These are phyloP conservation scores for Arvicanthis niloticus DNA, from an alignment of 2,113 vertebrate genomes.

Conservation along the genomic window DNA sequence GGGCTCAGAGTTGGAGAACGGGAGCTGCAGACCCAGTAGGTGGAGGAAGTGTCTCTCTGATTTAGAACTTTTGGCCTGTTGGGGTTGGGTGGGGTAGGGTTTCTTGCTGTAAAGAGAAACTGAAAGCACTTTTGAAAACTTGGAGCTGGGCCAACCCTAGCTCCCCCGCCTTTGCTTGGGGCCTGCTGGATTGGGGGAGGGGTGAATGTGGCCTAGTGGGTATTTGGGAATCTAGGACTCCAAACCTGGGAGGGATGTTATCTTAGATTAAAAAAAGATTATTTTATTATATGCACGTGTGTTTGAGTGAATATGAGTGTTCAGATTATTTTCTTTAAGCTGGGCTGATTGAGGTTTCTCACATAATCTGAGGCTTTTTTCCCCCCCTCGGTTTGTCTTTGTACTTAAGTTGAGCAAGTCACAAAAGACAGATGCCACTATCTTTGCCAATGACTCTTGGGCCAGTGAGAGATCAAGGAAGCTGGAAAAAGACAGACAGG, in stretches of 20 bases:
- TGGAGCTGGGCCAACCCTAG: slow-evolving; percentile 42
- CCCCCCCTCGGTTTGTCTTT: not conserved
- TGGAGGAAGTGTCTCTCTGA: slow-evolving; percentile 57
- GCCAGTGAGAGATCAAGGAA: not conserved
- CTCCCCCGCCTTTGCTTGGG: not conserved
- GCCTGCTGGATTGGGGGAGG: not conserved
- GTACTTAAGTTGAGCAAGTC: not conserved
- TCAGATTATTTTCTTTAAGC: not conserved
- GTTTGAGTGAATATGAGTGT: not conserved
- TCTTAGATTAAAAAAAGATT: not conserved
- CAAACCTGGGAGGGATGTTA: not conserved
- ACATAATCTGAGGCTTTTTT: not conserved
- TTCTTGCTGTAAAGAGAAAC: slow-evolving; percentile 65
- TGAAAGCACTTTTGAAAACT: slow-evolving; percentile 65
- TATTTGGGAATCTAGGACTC: not conserved
- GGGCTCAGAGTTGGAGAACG: not conserved
- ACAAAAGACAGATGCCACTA: not conserved
- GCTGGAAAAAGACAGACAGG: not conserved
- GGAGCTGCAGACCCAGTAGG: not conserved
- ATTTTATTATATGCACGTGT: not conserved
- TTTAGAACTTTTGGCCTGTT: not conserved
- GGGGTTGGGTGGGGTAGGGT: slow-evolving; percentile 1
- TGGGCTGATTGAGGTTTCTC: not conserved
- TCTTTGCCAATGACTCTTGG: not conserved
- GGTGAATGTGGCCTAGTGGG: not conserved